Evolutionary conservation across 2,888 invertebrate species (phyloP), one percentile per base, ranked within the genome.

Genomic region (Pristionchus arcanus): DNA sequence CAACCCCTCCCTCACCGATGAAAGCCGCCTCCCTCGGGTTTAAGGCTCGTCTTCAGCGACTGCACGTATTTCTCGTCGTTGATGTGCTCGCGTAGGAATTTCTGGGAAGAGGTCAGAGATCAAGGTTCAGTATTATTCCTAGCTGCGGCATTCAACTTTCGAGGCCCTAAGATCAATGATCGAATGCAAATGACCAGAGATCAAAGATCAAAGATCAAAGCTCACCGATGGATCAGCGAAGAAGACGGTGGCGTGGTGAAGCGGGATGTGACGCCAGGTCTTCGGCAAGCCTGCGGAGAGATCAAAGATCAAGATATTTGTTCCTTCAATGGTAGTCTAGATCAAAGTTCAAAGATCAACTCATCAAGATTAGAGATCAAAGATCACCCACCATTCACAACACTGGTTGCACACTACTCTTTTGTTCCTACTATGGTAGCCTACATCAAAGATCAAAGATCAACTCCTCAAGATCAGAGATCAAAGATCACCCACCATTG

Each of bases 231-330:
- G 86, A 28, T 66, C 31, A 16, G 11, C 42, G 37, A 86, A 66
- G 31, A 86, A 86, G 16, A 13, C 37, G 16, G 37, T 86, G 13
- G 86, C 66, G 34, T 66, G 34, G 86, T 86, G 86, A 42, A 86
- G 66, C 63, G 63, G 59, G 66, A 86, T 66, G 63, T 49, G 37
- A 37, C 15, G 21, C 86, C 86, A 86, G 16, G 63, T 66, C 66
- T 86, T 86, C 25, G 86, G 86, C 7, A 37, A 4, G n/a, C 86
- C 86, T 86, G 28, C 2, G 9, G 42, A 37, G 34, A 37, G 37
- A 37, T 74, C 74, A 74, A 19, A 37, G 74, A 74, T 37, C 74
- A 74, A 5, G 34, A 74, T 74, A n/a, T n/a, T n/a, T n/a, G n/a
- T n/a, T n/a, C n/a, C n/a, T n/a, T n/a, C n/a, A n/a, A n/a, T n/a